phyloP scores from a whole-genome alignment of 2,888 invertebrate species.

The Axea sp. region DNA sequence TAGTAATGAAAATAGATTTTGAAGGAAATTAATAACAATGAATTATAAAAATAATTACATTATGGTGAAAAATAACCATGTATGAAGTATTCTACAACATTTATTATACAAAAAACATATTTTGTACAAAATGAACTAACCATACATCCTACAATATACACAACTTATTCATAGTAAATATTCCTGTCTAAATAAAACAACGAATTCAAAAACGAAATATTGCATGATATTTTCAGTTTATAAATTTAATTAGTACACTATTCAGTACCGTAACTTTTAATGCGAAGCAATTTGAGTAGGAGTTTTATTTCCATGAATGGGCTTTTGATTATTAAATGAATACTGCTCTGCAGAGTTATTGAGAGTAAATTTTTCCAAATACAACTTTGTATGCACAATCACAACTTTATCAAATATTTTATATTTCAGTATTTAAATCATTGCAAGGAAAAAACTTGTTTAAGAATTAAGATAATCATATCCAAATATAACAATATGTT shows the following conservation, averaged over 20 bases:
- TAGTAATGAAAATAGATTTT: no score
- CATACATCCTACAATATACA: conserved; percentile 17
- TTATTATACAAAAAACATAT: conserved; percentile 22
- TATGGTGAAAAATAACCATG: no score
- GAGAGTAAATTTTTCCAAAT: not conserved
- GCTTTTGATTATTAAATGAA: not conserved
- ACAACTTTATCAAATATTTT: not conserved
- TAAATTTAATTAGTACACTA: not conserved
- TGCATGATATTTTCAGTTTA: not conserved
- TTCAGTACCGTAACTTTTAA: conserved; percentile 15
- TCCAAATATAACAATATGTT: no score
- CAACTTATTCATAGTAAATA: conserved; percentile 8
- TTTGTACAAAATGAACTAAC: conserved; percentile 23
- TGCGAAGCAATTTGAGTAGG: conserved; percentile 15
- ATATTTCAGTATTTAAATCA: not conserved
- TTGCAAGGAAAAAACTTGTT: no score
- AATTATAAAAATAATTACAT: no score
- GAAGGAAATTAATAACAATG: no score
- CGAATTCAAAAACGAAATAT: conserved; percentile 5
- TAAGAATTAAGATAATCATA: no score
- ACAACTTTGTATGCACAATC: conserved; percentile 1
- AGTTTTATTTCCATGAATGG: conserved; percentile 4
- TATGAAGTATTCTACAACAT: conserved; percentile 15
- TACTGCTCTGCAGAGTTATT: not conserved
- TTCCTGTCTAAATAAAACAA: conserved; percentile 8